Conservation (phyloP, 2,797 vertebrate species). For the Alcedo atthis region DNA sequence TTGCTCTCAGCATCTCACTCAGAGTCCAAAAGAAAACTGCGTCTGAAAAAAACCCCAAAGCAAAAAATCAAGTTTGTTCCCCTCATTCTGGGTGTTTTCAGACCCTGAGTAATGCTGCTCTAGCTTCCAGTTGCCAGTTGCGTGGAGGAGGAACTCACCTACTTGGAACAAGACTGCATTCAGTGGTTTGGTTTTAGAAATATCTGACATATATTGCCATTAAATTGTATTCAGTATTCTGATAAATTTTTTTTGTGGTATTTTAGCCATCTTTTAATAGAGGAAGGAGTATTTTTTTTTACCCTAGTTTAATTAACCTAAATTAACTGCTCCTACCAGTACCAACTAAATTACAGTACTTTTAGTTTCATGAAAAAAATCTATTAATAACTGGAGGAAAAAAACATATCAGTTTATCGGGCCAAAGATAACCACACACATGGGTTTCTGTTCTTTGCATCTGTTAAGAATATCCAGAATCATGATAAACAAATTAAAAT, state of each 20-base stretch:
- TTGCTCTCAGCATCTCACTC: neutral
- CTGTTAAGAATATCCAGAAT: neutral
- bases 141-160: neutral
- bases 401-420: neutral
- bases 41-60: neutral
- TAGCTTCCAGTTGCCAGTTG: neutral
- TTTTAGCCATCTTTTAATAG: neutral
- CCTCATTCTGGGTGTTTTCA: neutral
- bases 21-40: neutral
- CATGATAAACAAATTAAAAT: neutral
- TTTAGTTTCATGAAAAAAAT: neutral
- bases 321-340: neutral
- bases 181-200: neutral
- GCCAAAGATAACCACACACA: neutral
- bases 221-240: neutral
- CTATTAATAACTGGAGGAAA: neutral
- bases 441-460: neutral
- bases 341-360: neutral
- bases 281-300: neutral
- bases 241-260: neutral
- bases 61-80: neutral
- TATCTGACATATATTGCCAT: neutral
- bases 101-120: neutral
- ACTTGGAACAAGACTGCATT: neutral
- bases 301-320: neutral